Evolutionary conservation across 2,113 vertebrate species (phyloP).

Genomic region (Ptilorrhoa leucosticta): DNA sequence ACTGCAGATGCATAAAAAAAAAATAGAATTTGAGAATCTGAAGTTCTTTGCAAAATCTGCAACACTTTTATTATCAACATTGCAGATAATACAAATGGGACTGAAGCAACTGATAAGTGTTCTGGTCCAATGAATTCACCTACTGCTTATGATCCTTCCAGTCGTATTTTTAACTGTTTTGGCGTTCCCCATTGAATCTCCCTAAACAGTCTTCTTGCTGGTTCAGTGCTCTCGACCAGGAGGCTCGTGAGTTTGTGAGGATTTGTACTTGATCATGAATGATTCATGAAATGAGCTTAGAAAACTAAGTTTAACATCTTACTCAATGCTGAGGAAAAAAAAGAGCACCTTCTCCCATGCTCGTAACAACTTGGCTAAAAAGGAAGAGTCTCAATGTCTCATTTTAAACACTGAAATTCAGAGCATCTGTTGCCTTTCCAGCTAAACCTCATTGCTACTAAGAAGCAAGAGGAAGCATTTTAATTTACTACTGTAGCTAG

Average conservation of each 20-base stretch:
- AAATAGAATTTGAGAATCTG: background rate
- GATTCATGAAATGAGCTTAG: conserved; percentile 56
- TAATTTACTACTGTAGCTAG: background rate
- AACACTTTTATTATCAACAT: conserved; percentile 7
- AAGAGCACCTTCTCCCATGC: conserved; percentile 42
- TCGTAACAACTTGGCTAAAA: conserved; percentile 50
- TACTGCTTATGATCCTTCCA: conserved; percentile 20
- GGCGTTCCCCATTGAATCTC: conserved; percentile 33
- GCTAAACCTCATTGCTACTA: background rate
- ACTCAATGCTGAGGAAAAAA: conserved; percentile 29
- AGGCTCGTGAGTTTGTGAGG: conserved; percentile 40
- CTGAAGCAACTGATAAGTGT: conserved; percentile 38
- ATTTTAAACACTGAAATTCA: conserved; percentile 36
- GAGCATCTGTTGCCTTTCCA: conserved; percentile 46
- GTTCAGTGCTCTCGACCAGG: conserved; percentile 44
- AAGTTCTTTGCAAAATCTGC: conserved; percentile 35
- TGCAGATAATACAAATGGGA: conserved; percentile 35
- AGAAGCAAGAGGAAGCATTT: background rate
- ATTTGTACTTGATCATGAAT: conserved; percentile 60
- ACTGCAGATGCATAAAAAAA: background rate
- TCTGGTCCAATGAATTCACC: conserved; percentile 42
- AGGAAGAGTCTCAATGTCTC: conserved; percentile 33
- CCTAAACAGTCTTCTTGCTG: conserved; percentile 47
- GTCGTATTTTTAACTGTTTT: conserved; percentile 30
- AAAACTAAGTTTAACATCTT: conserved; percentile 63